Conservation (phyloP, 2,113 vertebrate species). For the Amphiprion ocellaris region DNA sequence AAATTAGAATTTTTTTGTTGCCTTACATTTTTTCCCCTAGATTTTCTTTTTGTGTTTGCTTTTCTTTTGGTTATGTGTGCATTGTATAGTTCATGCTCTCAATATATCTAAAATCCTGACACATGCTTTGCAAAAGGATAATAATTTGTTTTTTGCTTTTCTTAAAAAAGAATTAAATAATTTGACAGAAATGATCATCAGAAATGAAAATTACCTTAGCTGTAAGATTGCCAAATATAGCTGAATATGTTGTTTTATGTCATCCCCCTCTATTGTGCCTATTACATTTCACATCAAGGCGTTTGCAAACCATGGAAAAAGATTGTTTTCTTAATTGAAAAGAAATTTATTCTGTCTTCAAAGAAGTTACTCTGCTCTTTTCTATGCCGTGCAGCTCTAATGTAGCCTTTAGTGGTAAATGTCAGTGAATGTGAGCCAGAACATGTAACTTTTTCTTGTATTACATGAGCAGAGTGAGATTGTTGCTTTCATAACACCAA, state of each 20-base stretch:
- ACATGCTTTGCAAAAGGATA: background rate
- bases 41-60: background rate
- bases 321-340: background rate
- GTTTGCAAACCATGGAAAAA: background rate
- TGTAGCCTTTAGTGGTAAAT: slow-evolving; percentile 58
- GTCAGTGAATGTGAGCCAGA: slow-evolving; percentile 49
- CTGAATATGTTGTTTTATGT: background rate
- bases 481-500: slow-evolving; percentile 64
- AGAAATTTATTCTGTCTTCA: background rate
- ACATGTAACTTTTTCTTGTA: slow-evolving; percentile 55
- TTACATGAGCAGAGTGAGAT: slow-evolving; percentile 16
- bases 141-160: background rate
- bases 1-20: background rate
- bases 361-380: background rate
- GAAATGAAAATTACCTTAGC: background rate
- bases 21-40: background rate
- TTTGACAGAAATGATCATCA: background rate
- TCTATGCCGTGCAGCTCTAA: background rate
- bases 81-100: background rate
- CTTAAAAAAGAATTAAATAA: background rate
- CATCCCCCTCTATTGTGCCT: background rate
- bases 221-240: background rate
- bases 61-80: too few species aligned
- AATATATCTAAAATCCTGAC: background rate
- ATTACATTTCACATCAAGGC: background rate